phyloP scores from a whole-genome alignment of 2,113 vertebrate genomes.

The Tympanuchus pallidicinctus region DNA sequence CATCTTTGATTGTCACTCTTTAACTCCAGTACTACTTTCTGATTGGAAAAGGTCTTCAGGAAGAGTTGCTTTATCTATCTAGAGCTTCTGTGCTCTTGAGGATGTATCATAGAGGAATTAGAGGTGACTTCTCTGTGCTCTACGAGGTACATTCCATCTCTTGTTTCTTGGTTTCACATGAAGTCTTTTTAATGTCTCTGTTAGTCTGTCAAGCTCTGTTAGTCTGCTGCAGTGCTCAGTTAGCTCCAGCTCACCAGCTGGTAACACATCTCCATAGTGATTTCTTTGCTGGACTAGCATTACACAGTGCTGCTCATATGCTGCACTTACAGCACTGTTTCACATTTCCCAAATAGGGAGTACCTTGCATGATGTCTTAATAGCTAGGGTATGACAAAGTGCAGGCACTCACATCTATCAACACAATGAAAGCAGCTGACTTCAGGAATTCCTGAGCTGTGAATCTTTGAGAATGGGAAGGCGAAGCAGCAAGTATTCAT shows the following conservation, averaged over 20 bases:
- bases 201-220: background rate
- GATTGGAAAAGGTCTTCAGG: background rate
- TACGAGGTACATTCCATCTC: background rate
- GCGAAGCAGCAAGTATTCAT: background rate
- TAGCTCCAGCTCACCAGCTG: background rate
- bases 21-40: background rate
- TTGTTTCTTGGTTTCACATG: background rate
- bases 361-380: background rate
- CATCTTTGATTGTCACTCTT: background rate
- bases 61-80: background rate
- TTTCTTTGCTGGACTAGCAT: background rate
- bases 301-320: background rate
- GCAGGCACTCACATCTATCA: background rate
- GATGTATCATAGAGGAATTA: background rate
- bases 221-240: background rate
- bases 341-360: constrained; percentile 39
- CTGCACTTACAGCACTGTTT: background rate
- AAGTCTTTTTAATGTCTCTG: background rate
- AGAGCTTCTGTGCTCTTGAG: background rate
- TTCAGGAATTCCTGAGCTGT: constrained; percentile 15
- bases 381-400: background rate
- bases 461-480: background rate
- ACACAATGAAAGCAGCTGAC: background rate
- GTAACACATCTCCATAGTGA: background rate
- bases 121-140: background rate